Percentiles rank a stretch among this genome's conserved stretches.
These are phyloP conservation scores for Microplitis mediator DNA, from an alignment of 1,140 invertebrate genomes.

Conservation along the genomic window DNA sequence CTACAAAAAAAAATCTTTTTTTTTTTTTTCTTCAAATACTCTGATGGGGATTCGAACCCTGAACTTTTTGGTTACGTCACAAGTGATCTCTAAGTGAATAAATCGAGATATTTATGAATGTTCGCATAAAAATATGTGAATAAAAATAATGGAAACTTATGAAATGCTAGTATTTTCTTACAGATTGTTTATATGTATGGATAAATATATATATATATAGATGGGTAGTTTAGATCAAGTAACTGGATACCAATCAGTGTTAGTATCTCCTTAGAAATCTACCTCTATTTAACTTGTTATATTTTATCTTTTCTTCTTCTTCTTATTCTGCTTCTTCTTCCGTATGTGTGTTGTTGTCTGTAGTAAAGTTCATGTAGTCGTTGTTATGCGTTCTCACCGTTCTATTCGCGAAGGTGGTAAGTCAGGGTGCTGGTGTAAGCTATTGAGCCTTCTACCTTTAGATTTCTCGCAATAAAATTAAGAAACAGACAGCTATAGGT, in stretches of 20 bases:
- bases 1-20: too few relatives aligned
- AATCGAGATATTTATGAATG: too few relatives aligned
- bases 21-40: too few relatives aligned
- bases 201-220: not conserved
- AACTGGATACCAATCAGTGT: slow-evolving; percentile 26
- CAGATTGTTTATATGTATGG: not conserved
- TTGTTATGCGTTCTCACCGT: slow-evolving; percentile 1
- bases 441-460: too few relatives aligned
- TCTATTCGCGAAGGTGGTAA: not conserved
- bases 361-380: not conserved
- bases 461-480: too few relatives aligned
- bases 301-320: too few relatives aligned
- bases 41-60: too few relatives aligned
- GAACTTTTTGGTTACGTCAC: too few relatives aligned
- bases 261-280: slow-evolving; percentile 14
- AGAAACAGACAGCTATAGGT: not conserved
- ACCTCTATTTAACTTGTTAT: slow-evolving; percentile 10
- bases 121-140: too few relatives aligned
- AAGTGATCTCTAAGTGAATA: too few relatives aligned
- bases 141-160: too few relatives aligned
- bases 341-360: not conserved
- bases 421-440: not conserved
- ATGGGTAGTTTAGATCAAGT: not conserved
- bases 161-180: too few relatives aligned
- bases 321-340: not conserved